A percentile compares a stretch with the other conserved stretches of the same genome.
These are phyloP conservation scores for Pelecanoides urinatrix DNA, from an alignment of 2,113 vertebrate genomes.

Conservation along the genomic window DNA sequence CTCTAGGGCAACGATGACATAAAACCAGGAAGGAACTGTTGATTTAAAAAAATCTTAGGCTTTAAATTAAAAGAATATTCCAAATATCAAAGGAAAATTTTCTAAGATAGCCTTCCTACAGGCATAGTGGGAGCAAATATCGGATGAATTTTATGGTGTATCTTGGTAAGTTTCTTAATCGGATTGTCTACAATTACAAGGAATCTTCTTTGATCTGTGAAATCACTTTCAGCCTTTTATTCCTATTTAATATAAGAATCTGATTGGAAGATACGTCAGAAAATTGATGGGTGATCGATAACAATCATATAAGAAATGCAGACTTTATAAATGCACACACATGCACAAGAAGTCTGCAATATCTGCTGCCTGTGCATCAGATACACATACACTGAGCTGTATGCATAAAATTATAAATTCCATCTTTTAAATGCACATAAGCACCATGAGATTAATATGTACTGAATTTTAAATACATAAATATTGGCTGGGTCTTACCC, in stretches of 20 bases:
- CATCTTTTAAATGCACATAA: neutral
- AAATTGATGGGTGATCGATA: rapidly evolving
- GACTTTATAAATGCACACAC: neutral
- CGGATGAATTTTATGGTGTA: neutral
- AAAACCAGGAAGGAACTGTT: neutral
- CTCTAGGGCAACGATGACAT: neutral
- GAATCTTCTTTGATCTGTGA: neutral
- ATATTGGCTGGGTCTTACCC: neutral
- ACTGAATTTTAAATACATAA: neutral
- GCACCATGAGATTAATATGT: neutral
- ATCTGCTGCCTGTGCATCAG: neutral
- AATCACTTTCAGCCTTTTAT: neutral
- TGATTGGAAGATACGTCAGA: neutral
- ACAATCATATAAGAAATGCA: neutral
- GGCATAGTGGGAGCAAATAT: neutral
- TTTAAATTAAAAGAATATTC: neutral
- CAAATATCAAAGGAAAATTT: neutral
- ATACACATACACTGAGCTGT: neutral
- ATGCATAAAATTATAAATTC: neutral
- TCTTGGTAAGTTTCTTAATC: neutral
- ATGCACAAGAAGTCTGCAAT: neutral
- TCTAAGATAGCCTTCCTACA: neutral
- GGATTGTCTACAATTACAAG: neutral
- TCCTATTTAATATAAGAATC: neutral
- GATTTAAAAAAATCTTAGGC: neutral